A percentile compares a stretch with the other conserved stretches of the same genome.
Conservation (phyloP, 2,888 invertebrate species). For the Orthosia cruda region DNA sequence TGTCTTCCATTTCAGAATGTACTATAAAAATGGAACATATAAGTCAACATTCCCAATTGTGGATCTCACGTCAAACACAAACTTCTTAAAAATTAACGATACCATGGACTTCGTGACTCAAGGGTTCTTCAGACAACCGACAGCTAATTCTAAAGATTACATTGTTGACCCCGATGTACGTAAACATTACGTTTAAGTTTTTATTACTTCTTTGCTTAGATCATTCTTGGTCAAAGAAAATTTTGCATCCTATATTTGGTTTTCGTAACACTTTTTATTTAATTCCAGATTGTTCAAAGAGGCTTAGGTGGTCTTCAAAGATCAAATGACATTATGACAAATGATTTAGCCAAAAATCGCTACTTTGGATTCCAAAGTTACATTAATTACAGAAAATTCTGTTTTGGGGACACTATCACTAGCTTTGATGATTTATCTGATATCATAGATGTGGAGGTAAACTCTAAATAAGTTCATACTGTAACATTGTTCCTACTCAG, state of each 20-base stretch:
- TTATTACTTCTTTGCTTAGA: too few relatives aligned
- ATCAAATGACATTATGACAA: conserved; percentile 68
- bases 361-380: conserved; percentile 96
- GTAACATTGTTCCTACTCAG: too few relatives aligned
- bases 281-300: conserved; percentile 68
- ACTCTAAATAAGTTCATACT: neutral
- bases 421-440: conserved; percentile 42
- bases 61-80: conserved; percentile 74
- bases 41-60: conserved; percentile 71
- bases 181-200: neutral
- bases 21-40: conserved; percentile 38
- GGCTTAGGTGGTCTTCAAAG: conserved; percentile 68
- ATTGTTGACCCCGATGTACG: conserved; percentile 74
- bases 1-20: conserved; percentile 30
- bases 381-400: conserved; percentile 95
- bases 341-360: conserved; percentile 87
- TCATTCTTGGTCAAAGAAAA: too few relatives aligned
- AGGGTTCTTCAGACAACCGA: conserved; percentile 72
- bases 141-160: conserved; percentile 68
- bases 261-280: neutral
- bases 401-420: conserved; percentile 92
- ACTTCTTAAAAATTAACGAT: conserved; percentile 66
- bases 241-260: too few relatives aligned
- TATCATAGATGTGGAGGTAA: conserved; percentile 34
- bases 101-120: conserved; percentile 72